Conservation (phyloP, 2,113 vertebrate species). For the Centropus bengalensis region DNA sequence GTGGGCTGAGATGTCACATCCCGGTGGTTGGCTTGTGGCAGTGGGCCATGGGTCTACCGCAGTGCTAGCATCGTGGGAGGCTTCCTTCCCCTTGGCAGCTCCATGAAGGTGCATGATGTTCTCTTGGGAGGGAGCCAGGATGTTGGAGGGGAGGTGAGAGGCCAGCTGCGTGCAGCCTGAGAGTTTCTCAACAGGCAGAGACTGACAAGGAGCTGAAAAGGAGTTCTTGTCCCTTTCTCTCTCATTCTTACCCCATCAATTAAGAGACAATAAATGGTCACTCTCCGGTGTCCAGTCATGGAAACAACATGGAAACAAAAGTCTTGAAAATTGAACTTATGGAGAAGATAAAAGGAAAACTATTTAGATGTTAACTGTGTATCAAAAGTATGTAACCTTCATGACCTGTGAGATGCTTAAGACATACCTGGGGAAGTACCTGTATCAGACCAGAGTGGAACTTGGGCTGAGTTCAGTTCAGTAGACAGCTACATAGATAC, state of each 20-base stretch:
- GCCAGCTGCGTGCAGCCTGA: neutral
- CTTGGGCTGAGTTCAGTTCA: neutral
- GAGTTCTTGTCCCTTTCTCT: neutral
- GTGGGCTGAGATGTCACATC: rapidly evolving
- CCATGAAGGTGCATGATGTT: neutral
- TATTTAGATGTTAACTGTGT: neutral
- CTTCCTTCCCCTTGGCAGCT: neutral
- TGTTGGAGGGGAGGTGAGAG: neutral
- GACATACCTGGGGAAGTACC: neutral
- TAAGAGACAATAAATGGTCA: neutral
- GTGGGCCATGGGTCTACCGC: neutral
- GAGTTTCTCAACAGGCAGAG: neutral
- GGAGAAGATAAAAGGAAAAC: neutral
- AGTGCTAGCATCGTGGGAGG: rapidly evolving
- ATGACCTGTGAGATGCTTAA: neutral
- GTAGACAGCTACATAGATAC: neutral
- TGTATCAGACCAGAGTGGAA: neutral
- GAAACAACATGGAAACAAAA: neutral
- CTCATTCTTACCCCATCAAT: neutral
- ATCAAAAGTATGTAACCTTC: neutral
- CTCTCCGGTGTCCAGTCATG: neutral
- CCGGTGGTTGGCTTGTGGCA: rapidly evolving
- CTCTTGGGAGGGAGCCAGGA: neutral
- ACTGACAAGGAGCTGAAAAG: neutral
- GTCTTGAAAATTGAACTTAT: neutral